These are phyloP conservation scores for Taeniopygia guttata DNA, from an alignment of 2,797 vertebrate genomes.

Conservation along the genomic window DNA sequence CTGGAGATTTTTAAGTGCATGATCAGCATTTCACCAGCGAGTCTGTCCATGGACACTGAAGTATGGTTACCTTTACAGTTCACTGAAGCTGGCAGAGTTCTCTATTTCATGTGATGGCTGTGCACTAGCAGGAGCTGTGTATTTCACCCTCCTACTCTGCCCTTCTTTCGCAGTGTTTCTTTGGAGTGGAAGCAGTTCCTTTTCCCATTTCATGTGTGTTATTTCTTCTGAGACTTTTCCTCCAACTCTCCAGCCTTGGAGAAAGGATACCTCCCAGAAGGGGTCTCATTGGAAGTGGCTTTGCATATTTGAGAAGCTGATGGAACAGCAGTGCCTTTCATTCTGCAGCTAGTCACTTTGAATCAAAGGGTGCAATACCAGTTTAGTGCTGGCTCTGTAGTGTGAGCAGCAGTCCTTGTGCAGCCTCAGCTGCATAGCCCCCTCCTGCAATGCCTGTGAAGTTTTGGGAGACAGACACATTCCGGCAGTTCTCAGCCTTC, in stretches of 20 bases:
- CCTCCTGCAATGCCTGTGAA: fast-evolving
- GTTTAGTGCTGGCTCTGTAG: neutral
- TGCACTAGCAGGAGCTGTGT: neutral
- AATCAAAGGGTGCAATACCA: neutral
- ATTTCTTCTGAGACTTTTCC: neutral
- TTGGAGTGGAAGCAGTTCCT: neutral
- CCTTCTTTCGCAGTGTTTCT: neutral
- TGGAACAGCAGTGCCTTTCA: neutral
- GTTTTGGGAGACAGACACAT: neutral
- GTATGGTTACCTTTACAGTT: slow-evolving; percentile 21
- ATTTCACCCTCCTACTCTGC: neutral
- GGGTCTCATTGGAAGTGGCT: neutral
- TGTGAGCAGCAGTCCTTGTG: neutral
- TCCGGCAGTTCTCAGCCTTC: neutral
- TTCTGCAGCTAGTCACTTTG: neutral
- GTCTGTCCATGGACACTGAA: neutral
- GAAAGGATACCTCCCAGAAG: neutral
- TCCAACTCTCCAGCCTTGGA: neutral
- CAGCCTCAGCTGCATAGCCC: neutral
- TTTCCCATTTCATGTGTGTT: neutral
- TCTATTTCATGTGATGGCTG: neutral
- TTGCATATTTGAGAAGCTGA: neutral
- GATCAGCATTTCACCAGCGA: neutral
- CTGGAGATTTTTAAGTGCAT: neutral
- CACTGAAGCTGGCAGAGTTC: slow-evolving; percentile 17